Evolutionary conservation across 2,888 invertebrate genomes (phyloP).

Genomic region (Masnerella sp.): DNA sequence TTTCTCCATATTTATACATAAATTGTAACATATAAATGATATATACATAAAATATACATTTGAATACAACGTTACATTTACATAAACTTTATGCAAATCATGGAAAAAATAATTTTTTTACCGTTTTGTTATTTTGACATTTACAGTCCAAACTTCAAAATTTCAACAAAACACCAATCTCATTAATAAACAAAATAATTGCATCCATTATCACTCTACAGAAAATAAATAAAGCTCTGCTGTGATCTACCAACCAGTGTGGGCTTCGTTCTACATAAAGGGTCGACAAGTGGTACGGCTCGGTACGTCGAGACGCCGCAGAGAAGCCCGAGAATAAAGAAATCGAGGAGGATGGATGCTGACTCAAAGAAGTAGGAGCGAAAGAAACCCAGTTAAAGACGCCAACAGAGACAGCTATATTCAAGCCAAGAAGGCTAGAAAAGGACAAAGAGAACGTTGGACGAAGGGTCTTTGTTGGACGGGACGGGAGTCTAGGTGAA

Average conservation of each 20-base stretch:
- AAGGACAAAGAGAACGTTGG: constrained; percentile 31
- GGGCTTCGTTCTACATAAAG: constrained; percentile 50
- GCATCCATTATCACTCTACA: too few relatives aligned
- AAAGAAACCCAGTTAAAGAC: constrained; percentile 27
- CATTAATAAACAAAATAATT: too few relatives aligned
- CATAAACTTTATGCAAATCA: too few relatives aligned
- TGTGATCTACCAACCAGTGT: constrained; percentile 38
- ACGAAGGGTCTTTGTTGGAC: constrained; percentile 43
- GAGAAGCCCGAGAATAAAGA: constrained; percentile 52
- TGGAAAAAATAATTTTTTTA: too few relatives aligned
- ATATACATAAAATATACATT: too few relatives aligned
- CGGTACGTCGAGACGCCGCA: constrained; percentile 29
- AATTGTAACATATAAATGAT: too few relatives aligned
- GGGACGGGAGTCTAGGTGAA: constrained; percentile 33
- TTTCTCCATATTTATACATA: too few relatives aligned
- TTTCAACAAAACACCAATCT: too few relatives aligned
- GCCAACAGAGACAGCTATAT: constrained; percentile 19
- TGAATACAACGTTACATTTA: too few relatives aligned
- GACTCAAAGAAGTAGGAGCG: constrained; percentile 39
- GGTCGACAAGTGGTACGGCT: constrained; percentile 25
- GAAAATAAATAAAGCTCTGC: too few relatives aligned
- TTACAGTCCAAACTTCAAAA: too few relatives aligned
- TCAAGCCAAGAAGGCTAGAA: constrained; percentile 8
- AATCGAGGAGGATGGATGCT: constrained; percentile 45
- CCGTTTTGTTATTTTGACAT: too few relatives aligned